A percentile compares a stretch with the other conserved stretches of the same genome.
Evolutionary conservation across 2,797 vertebrate species (phyloP).

Genomic region (Alauda arvensis): DNA sequence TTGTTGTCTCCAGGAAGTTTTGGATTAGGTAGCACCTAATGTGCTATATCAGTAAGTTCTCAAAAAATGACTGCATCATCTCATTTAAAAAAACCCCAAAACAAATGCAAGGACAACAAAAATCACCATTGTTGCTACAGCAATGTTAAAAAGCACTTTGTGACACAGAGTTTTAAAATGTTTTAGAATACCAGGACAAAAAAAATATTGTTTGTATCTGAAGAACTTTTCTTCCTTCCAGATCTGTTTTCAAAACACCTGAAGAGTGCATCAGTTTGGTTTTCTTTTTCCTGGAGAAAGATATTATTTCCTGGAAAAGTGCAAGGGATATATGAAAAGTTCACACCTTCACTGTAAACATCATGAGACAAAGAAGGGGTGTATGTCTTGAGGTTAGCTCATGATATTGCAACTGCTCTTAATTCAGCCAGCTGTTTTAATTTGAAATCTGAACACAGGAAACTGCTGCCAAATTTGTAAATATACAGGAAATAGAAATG

Average conservation of each 20-base stretch:
- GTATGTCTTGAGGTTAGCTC: not conserved
- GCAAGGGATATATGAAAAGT: not conserved
- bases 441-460: not conserved
- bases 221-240: not conserved
- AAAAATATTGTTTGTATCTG: not conserved
- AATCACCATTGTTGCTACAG: not conserved
- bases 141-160: not conserved
- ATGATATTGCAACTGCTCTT: not conserved
- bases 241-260: not conserved
- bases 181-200: not conserved
- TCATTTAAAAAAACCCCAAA: not conserved
- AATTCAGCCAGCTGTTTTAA: not conserved
- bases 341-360: not conserved
- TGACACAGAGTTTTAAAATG: not conserved
- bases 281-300: not conserved
- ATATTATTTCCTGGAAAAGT: not conserved
- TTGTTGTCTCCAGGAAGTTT: not conserved
- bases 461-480: not conserved
- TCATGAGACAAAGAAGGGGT: not conserved
- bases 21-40: not conserved
- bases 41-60: not conserved
- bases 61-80: not conserved
- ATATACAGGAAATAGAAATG: not conserved
- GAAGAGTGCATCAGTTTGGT: fast-evolving
- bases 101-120: not conserved